phyloP scores from a whole-genome alignment of 2,113 vertebrate genomes.

The Herpetotheres cachinnans region DNA sequence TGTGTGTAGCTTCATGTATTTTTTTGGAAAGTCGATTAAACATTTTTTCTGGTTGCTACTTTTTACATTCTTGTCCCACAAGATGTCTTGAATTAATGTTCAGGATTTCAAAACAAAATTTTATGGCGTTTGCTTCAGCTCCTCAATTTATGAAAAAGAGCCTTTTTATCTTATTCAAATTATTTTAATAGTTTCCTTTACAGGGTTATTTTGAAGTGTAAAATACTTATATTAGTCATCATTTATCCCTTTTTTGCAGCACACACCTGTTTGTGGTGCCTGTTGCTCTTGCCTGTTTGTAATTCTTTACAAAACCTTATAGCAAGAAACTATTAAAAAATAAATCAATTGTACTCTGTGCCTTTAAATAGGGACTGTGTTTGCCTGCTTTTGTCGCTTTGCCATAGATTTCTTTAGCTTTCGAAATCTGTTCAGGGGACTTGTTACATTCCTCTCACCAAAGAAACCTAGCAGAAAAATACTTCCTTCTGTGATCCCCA shows the following conservation, averaged over 20 bases:
- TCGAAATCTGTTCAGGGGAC: neutral
- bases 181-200: neutral
- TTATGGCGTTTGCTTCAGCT: neutral
- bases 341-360: neutral
- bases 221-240: neutral
- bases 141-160: neutral
- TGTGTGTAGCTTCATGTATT: neutral
- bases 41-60: neutral
- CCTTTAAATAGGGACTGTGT: neutral
- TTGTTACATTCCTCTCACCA: neutral
- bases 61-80: neutral
- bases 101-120: neutral
- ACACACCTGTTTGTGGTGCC: neutral
- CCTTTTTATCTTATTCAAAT: neutral
- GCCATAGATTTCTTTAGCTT: neutral
- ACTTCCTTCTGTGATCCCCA: neutral
- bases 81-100: neutral
- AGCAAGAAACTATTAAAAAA: neutral
- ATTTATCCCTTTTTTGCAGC: neutral
- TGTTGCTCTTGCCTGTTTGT: neutral
- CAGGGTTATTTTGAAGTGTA: neutral
- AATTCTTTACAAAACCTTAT: neutral
- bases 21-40: neutral
- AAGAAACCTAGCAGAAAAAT: neutral
- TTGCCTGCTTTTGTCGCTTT: neutral